phyloP scores from a whole-genome alignment of 2,113 vertebrate species.

The Scatophagus argus region DNA sequence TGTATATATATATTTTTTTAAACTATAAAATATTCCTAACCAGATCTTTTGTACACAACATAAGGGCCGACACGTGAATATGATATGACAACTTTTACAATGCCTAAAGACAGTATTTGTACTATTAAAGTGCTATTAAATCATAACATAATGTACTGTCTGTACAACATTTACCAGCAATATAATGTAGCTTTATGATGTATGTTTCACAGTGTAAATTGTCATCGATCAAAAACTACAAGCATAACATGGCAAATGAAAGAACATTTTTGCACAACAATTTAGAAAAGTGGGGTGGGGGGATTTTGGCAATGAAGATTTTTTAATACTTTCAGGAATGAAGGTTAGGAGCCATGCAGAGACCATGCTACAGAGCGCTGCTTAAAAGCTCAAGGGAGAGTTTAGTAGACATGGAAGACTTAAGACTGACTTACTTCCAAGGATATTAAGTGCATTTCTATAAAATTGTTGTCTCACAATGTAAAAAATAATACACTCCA shows the following conservation, averaged over 20 bases:
- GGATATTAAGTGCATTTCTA: conserved; percentile 45
- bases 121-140: conserved; percentile 75
- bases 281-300: conserved; percentile 48
- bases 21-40: conserved; percentile 43
- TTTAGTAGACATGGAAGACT: conserved; percentile 65
- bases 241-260: conserved; percentile 52
- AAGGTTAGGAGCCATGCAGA: conserved; percentile 70
- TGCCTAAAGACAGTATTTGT: conserved; percentile 42
- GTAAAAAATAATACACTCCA: conserved; percentile 71
- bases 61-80: conserved; percentile 31
- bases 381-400: conserved; percentile 45
- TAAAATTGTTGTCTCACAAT: conserved; percentile 62
- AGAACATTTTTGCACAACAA: conserved; percentile 40
- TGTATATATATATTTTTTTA: conserved; percentile 45
- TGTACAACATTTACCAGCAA: conserved; percentile 44
- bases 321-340: conserved; percentile 39
- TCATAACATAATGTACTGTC: conserved; percentile 44
- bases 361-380: conserved; percentile 66
- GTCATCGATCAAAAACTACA: conserved; percentile 63
- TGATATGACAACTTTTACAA: conserved; percentile 22
- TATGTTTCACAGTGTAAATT: conserved; percentile 74
- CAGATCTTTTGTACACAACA: conserved; percentile 38
- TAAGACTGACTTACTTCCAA: conserved; percentile 36
- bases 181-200: conserved; percentile 39
- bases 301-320: conserved; percentile 45